Conservation (phyloP, 2,797 vertebrate species). For the Arvicola amphibius region DNA sequence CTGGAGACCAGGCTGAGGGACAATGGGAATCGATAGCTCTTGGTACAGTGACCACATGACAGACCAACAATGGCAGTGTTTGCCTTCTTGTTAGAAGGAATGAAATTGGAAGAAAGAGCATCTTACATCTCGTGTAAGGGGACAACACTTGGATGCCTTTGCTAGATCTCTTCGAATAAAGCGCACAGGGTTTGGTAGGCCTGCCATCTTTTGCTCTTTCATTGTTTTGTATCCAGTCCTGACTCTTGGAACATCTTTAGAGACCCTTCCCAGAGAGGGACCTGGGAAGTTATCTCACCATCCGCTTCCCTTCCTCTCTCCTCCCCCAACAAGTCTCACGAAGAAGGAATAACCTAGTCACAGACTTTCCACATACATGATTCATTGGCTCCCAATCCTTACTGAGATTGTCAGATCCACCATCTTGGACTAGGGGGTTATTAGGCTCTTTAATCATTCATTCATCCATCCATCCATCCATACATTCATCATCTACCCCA, state of each 20-base stretch:
- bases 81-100: slow-evolving; percentile 40
- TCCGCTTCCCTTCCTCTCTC: background rate
- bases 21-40: background rate
- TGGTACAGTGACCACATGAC: background rate
- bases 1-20: background rate
- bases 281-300: background rate
- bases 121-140: background rate
- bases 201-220: background rate
- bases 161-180: background rate
- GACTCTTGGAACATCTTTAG: slow-evolving; percentile 20
- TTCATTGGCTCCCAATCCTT: background rate
- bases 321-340: background rate
- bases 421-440: background rate
- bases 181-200: accelerated
- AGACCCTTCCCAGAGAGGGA: slow-evolving; percentile 15
- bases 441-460: background rate
- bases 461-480: background rate
- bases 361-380: background rate
- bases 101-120: background rate
- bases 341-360: background rate
- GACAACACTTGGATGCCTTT: background rate
- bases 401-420: background rate
- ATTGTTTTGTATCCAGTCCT: background rate
- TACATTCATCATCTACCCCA: background rate
- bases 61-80: background rate